These are phyloP conservation scores for Rotaria macrura DNA, from an alignment of 2,888 invertebrate genomes.

Conservation along the genomic window DNA sequence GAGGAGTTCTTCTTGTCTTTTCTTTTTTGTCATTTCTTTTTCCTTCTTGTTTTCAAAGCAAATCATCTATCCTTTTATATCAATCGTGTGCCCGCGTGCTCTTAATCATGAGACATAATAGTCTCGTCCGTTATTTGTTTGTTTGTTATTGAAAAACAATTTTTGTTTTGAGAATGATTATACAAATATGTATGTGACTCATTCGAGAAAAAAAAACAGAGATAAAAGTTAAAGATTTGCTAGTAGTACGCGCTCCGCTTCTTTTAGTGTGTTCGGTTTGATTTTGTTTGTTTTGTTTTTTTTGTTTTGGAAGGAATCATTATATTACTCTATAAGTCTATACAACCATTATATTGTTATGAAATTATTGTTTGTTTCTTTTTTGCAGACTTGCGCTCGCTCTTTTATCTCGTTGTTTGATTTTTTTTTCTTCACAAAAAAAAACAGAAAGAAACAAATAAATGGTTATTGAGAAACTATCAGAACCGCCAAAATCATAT, in stretches of 20 bases:
- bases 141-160: neutral
- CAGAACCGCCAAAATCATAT: neutral
- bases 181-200: neutral
- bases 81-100: constrained; percentile 3
- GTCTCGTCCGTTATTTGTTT: neutral
- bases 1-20: neutral
- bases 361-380: constrained; percentile 12
- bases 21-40: no score
- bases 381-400: constrained; percentile 12
- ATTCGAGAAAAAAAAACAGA: neutral
- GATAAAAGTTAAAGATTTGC: neutral
- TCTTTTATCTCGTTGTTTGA: constrained; percentile 12
- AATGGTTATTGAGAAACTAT: neutral
- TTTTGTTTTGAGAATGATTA: neutral
- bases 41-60: neutral
- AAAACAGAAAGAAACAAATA: neutral
- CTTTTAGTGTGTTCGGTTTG: neutral
- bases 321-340: neutral
- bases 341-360: neutral
- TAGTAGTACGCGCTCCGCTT: neutral
- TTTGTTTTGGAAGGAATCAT: neutral
- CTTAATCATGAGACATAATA: neutral
- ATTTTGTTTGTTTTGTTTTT: neutral
- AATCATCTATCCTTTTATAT: neutral
- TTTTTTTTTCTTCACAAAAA: neutral